phyloP scores from a whole-genome alignment of 1,140 invertebrate genomes.

The Penaeus indicus region DNA sequence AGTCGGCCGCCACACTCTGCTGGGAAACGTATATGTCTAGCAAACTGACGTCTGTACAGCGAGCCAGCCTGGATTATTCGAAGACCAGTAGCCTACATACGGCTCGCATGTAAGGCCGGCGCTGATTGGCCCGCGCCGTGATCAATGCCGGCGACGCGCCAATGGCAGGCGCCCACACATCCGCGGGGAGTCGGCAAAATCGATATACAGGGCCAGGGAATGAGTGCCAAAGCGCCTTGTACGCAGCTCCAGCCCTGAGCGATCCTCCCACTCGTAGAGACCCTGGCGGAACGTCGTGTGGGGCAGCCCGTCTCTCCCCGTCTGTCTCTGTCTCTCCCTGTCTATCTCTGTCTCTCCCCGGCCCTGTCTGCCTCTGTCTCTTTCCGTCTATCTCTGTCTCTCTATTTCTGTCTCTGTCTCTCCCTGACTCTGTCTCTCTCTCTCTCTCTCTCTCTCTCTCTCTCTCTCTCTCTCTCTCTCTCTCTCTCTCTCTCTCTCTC shows the following conservation, averaged over 20 bases:
- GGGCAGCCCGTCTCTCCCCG: no score
- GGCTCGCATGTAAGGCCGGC: background rate
- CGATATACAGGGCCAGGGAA: slow-evolving; percentile 25
- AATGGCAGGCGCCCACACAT: slow-evolving; percentile 1
- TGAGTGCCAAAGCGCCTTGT: slow-evolving; percentile 16
- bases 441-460: no score
- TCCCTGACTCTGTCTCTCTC: no score
- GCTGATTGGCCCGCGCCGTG: slow-evolving; percentile 1
- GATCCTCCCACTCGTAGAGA: background rate
- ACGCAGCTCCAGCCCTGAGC: slow-evolving; percentile 3
- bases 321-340: no score
- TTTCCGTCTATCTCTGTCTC: no score
- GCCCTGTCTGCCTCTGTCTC: no score
- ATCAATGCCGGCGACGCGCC: slow-evolving; percentile 5
- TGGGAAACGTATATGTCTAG: slow-evolving; percentile 18
- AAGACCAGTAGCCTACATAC: slow-evolving; percentile 29
- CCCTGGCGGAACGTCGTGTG: background rate
- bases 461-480: no score
- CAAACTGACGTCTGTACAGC: background rate
- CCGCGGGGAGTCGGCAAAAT: slow-evolving; percentile 22
- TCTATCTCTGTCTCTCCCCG: no score
- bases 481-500: no score
- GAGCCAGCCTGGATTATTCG: slow-evolving; percentile 5
- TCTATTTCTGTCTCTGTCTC: no score
- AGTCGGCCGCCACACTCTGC: background rate